These are phyloP conservation scores for Lepidurus packardi DNA, from an alignment of 1,140 invertebrate species.

Conservation along the genomic window DNA sequence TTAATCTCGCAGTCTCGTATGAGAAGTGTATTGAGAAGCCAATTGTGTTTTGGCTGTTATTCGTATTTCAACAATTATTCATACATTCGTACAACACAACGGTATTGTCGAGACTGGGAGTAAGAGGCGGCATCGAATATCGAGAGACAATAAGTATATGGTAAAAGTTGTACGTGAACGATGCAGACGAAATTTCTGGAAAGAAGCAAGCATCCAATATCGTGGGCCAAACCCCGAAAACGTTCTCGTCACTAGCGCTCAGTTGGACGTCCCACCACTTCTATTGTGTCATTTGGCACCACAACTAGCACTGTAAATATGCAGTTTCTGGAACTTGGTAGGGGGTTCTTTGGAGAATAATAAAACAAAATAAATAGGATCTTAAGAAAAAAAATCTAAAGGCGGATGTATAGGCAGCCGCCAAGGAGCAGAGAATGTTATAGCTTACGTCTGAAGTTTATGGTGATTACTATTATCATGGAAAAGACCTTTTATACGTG, in stretches of 20 bases:
- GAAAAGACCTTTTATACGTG: neutral
- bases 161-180: too few relatives aligned
- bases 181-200: too few relatives aligned
- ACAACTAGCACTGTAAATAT: constrained; percentile 11
- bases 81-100: too few relatives aligned
- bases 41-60: neutral
- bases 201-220: neutral
- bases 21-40: neutral
- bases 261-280: constrained; percentile 9
- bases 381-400: neutral
- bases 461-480: constrained; percentile 15
- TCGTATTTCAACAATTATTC: too few relatives aligned
- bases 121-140: too few relatives aligned
- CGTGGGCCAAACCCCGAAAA: neutral
- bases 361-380: neutral
- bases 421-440: neutral
- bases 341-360: neutral
- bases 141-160: too few relatives aligned
- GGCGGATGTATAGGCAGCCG: neutral
- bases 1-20: neutral
- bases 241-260: neutral
- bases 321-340: constrained; percentile 5
- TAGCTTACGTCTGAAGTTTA: neutral
- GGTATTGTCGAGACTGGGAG: too few relatives aligned
- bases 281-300: constrained; percentile 18